Evolutionary conservation across 2,113 vertebrate genomes (phyloP).

Genomic region (Sula dactylatra): DNA sequence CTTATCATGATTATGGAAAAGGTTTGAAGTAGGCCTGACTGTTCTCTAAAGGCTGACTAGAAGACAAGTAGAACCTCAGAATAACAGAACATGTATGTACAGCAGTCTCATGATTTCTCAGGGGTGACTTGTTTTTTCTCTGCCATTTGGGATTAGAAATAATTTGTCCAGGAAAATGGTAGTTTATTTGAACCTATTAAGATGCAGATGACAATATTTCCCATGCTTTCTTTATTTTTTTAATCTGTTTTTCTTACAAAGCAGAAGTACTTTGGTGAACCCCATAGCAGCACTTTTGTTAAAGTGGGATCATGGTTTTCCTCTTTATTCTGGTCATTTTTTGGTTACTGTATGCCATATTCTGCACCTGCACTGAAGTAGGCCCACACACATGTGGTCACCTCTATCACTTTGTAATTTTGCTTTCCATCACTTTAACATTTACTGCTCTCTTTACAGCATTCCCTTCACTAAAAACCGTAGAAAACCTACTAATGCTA

Average conservation of each 20-base stretch:
- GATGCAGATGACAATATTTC: neutral
- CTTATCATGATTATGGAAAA: neutral
- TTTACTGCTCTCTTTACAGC: conserved; percentile 26
- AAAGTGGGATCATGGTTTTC: neutral
- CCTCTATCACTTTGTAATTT: neutral
- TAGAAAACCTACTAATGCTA: conserved; percentile 13
- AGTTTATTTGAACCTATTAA: neutral
- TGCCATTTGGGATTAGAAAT: neutral
- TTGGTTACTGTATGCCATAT: neutral
- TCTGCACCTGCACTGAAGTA: neutral
- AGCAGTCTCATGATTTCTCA: neutral
- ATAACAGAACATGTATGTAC: neutral
- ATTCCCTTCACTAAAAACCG: neutral
- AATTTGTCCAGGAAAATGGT: neutral
- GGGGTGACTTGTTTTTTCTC: neutral
- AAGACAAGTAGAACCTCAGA: neutral
- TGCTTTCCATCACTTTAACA: conserved; percentile 8
- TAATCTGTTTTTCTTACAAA: neutral
- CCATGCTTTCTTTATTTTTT: neutral
- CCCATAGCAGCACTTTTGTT: neutral
- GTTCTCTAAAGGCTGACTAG: neutral
- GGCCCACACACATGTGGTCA: neutral
- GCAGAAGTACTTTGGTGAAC: neutral
- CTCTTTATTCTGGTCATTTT: neutral
- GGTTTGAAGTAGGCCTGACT: neutral